phyloP scores from a whole-genome alignment of 1,140 invertebrate genomes.

The Globodera rostochiensis region DNA sequence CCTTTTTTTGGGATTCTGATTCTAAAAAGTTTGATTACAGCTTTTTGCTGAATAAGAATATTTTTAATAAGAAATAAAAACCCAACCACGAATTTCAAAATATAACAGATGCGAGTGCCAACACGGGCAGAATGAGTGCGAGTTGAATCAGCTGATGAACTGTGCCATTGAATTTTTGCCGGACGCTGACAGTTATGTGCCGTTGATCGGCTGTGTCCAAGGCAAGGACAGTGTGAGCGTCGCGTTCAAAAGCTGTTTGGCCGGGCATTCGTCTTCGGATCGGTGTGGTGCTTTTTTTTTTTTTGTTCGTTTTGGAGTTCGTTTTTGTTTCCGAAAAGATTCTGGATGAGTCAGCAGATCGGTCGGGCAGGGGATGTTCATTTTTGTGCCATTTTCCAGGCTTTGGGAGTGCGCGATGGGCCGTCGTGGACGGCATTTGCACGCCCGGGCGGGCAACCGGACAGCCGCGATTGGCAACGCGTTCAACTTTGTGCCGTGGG shows the following conservation, averaged over 20 bases:
- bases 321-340: not conserved
- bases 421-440: constrained; percentile 51
- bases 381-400: constrained; percentile 25
- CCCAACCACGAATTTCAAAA: constrained; percentile 5
- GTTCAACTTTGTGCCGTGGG: constrained; percentile 64
- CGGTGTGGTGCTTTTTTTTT: constrained; percentile 36
- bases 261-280: constrained; percentile 29
- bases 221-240: constrained; percentile 46
- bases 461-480: constrained; percentile 43
- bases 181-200: constrained; percentile 49
- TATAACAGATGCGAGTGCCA: constrained; percentile 57
- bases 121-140: constrained; percentile 60
- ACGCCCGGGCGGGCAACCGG: constrained; percentile 54
- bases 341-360: not conserved
- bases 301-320: not conserved
- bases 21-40: too few species aligned
- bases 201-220: constrained; percentile 59
- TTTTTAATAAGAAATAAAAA: too few species aligned
- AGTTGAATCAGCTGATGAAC: constrained; percentile 64
- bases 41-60: too few species aligned
- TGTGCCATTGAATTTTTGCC: constrained; percentile 57
- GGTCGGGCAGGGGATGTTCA: not conserved
- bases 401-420: constrained; percentile 51
- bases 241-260: constrained; percentile 45
- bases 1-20: not conserved